These are phyloP conservation scores for Cheilosia impressa DNA, from an alignment of 2,888 invertebrate genomes.

Conservation along the genomic window DNA sequence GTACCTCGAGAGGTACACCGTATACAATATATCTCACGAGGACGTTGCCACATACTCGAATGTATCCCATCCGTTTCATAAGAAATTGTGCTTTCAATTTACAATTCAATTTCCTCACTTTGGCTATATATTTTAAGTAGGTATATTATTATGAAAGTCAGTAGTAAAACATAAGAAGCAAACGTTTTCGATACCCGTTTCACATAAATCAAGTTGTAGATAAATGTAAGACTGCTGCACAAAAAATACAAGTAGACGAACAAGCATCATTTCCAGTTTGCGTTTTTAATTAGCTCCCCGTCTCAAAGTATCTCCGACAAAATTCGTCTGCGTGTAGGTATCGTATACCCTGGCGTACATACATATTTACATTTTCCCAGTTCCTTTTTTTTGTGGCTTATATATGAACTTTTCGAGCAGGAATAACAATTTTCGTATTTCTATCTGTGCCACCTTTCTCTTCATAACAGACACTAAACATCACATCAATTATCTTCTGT, in stretches of 20 bases:
- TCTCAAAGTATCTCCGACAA: conserved; percentile 57
- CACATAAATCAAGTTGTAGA: conserved; percentile 73
- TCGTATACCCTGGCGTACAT: not conserved
- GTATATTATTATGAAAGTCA: conserved; percentile 23
- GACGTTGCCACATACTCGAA: too few relatives aligned
- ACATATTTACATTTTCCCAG: conserved; percentile 19
- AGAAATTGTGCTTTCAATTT: not conserved
- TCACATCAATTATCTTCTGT: conserved; percentile 76
- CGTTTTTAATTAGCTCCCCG: conserved; percentile 74
- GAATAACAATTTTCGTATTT: conserved; percentile 60
- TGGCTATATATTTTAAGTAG: not conserved
- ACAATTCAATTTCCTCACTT: not conserved
- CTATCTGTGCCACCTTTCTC: conserved; percentile 70
- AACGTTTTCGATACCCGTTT: conserved; percentile 68
- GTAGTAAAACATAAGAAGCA: conserved; percentile 45
- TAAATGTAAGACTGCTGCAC: conserved; percentile 63
- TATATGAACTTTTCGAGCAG: conserved; percentile 55
- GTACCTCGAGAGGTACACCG: too few relatives aligned
- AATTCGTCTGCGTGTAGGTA: conserved; percentile 34
- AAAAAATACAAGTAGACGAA: conserved; percentile 55
- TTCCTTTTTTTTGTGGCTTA: conserved; percentile 36
- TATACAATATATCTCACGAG: too few relatives aligned
- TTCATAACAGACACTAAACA: conserved; percentile 71
- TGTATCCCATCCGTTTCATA: not conserved
- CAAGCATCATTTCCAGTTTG: conserved; percentile 74